Conservation (phyloP, 2,888 invertebrate genomes). For the Herminia tarsipennalis region DNA sequence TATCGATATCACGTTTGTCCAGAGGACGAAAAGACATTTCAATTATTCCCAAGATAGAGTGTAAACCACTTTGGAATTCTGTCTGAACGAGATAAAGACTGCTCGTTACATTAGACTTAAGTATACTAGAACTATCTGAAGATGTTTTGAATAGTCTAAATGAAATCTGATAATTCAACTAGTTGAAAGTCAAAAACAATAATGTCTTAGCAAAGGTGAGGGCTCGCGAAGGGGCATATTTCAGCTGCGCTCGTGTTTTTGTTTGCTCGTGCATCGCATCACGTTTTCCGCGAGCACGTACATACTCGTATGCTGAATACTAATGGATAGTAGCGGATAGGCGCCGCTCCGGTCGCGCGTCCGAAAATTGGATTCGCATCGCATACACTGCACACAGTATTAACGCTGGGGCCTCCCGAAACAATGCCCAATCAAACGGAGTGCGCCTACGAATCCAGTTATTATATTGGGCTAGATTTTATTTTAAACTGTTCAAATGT, state of each 20-base stretch:
- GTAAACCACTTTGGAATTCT: too few relatives aligned
- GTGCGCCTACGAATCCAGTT: slow-evolving; percentile 41
- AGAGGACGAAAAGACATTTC: too few relatives aligned
- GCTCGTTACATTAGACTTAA: too few relatives aligned
- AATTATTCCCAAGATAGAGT: too few relatives aligned
- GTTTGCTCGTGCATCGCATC: slow-evolving; percentile 69
- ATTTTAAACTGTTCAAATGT: slow-evolving; percentile 22
- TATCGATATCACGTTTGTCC: too few relatives aligned
- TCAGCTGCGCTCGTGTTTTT: slow-evolving; percentile 64
- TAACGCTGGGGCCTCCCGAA: slow-evolving; percentile 58
- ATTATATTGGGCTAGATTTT: slow-evolving; percentile 30
- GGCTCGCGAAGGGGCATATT: slow-evolving; percentile 55
- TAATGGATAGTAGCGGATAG: slow-evolving; percentile 61
- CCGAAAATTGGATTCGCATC: slow-evolving; percentile 75
- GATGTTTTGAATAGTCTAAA: too few relatives aligned
- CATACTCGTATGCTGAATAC: slow-evolving; percentile 61
- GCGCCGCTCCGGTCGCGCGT: slow-evolving; percentile 58
- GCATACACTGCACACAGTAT: slow-evolving; percentile 64
- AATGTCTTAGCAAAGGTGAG: slow-evolving; percentile 46
- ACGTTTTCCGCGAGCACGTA: slow-evolving; percentile 69
- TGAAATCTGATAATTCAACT: too few relatives aligned
- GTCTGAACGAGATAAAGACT: too few relatives aligned
- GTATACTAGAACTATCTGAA: too few relatives aligned
- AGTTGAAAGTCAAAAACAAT: slow-evolving; percentile 44
- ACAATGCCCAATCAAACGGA: slow-evolving; percentile 79